phyloP scores from a whole-genome alignment of 2,888 invertebrate genomes.

The Drosophila prolongata region DNA sequence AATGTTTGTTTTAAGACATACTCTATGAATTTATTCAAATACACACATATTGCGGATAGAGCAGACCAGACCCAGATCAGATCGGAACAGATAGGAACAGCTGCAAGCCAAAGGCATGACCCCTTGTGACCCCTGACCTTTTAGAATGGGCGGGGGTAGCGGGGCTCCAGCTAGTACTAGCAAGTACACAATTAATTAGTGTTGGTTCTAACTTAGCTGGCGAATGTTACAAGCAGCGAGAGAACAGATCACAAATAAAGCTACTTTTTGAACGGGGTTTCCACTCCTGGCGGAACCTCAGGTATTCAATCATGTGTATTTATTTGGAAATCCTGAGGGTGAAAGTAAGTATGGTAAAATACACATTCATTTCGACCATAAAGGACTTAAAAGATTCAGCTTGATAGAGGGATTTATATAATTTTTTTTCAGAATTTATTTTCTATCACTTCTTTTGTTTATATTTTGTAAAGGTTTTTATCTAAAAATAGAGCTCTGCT shows the following conservation, averaged over 20 bases:
- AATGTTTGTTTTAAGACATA: conserved; percentile 67
- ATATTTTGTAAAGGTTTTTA: not conserved
- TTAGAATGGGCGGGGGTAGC: conserved; percentile 1
- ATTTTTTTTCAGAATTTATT: not conserved
- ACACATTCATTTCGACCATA: not conserved
- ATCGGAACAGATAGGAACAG: conserved; percentile 27
- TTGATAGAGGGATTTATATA: too few relatives aligned
- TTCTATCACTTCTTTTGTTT: conserved; percentile 1
- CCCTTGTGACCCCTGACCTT: conserved; percentile 6
- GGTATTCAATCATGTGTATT: conserved; percentile 36
- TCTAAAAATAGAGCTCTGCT: not conserved
- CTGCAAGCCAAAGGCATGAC: conserved; percentile 41
- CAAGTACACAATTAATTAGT: conserved; percentile 49
- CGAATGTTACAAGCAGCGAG: conserved; percentile 52
- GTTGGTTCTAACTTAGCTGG: conserved; percentile 64
- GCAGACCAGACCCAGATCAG: conserved; percentile 22
- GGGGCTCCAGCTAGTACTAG: conserved; percentile 29
- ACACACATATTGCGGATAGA: conserved; percentile 72
- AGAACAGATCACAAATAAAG: conserved; percentile 55
- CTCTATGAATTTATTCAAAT: conserved; percentile 76
- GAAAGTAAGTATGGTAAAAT: not conserved
- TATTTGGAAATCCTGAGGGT: not conserved
- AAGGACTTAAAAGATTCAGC: too few relatives aligned
- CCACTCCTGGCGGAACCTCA: conserved; percentile 46
- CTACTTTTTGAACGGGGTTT: conserved; percentile 57